Base-by-base conservation (phyloP, 2,797 vertebrate species). In the Miichthys miiuy region DNA sequence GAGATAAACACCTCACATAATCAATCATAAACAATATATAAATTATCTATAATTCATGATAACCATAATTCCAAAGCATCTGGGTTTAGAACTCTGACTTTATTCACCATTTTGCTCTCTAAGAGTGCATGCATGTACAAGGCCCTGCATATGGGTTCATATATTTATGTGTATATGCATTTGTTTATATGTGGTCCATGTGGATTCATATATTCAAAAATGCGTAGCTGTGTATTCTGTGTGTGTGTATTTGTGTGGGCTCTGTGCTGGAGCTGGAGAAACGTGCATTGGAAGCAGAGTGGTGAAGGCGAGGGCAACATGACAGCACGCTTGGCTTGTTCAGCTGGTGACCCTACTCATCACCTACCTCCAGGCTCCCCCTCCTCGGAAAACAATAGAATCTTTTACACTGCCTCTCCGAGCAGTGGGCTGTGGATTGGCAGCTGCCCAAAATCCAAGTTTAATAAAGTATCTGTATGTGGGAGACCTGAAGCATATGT, bases 291-390 rank as follows among this genome's bases (percentile, higher is more conserved):
- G 82, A 90, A 83, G 63, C 84, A 80, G 30, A 88, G 79, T 9
- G 63, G 84, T 71, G 73, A 75, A 83, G 79, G 87, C 63, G 79
- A 89, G 80, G 87, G 80, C 83, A 77, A 73, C 62, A 85, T 58
- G 76, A 84, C 85, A 82, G 79, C 77, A 84, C 64, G 79, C 86
- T 88, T 61, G 83, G 87, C 91, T 92, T 90, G 88, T 88, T 93
- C 86, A 80, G 80, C 79, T 66, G 70, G 82, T 90, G 91, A 91
- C 88, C 90, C 83, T 56, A 62, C 86, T 84, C 90, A 85, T 88
- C 88, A 88, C 85, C 80, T 77, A 72, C 83, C 88, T 92, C 85
- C 84, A 78, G 87, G 82, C 83, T 78, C 76, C 88, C 65, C 75
- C 85, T 90, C 44, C 66, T 85, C 67, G 18, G 76, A 84, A 88